Conservation (phyloP, 2,888 invertebrate genomes). For the Ophion obscuratus region DNA sequence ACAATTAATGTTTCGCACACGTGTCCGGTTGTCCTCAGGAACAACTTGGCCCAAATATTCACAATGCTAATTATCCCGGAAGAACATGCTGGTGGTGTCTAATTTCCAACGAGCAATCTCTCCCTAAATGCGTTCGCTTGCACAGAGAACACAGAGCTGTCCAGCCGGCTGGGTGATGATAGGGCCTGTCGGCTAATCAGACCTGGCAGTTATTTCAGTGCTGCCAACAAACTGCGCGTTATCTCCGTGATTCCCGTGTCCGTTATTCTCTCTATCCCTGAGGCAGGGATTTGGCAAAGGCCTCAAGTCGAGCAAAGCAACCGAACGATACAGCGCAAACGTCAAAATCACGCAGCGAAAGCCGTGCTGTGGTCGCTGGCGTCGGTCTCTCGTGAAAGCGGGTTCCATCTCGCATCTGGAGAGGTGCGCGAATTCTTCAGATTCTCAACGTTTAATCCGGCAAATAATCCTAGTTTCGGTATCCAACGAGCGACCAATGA, state of each 20-base stretch:
- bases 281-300: constrained; percentile 22
- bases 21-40: background rate
- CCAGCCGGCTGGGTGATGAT: constrained; percentile 44
- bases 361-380: constrained; percentile 10
- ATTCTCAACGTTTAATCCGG: constrained; percentile 46
- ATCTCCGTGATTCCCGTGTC: constrained; percentile 30
- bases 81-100: constrained; percentile 28
- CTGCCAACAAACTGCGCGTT: constrained; percentile 54
- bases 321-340: constrained; percentile 22
- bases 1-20: background rate
- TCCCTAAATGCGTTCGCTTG: constrained; percentile 13
- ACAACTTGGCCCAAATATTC: constrained; percentile 1
- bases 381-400: constrained; percentile 36
- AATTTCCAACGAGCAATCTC: constrained; percentile 19
- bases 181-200: constrained; percentile 16
- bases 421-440: constrained; percentile 17
- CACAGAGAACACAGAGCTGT: constrained; percentile 8
- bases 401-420: constrained; percentile 14
- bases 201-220: constrained; percentile 35
- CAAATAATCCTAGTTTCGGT: constrained; percentile 66
- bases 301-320: constrained; percentile 25
- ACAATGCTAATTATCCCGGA: constrained; percentile 37
- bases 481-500: constrained; percentile 30
- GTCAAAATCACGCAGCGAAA: constrained; percentile 34
- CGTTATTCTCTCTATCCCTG: constrained; percentile 48